Conservation (phyloP, 2,888 invertebrate genomes). For the Nesidiocoris tenuis region DNA sequence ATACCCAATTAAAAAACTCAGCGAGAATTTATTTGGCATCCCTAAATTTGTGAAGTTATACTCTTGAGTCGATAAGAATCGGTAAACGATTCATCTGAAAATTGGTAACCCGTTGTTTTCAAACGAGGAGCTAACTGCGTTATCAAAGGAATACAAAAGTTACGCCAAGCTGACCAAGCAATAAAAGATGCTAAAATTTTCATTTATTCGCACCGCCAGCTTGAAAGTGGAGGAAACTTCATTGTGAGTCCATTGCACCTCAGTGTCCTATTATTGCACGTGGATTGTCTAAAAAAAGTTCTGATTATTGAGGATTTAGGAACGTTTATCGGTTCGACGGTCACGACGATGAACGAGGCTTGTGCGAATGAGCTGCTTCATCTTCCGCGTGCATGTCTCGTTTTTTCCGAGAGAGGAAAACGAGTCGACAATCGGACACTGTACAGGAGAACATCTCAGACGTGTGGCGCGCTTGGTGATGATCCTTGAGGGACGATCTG, state of each 20-base stretch:
- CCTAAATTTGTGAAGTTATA: no score
- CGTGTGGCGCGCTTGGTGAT: conserved; percentile 69
- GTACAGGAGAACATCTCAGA: conserved; percentile 73
- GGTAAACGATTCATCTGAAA: no score
- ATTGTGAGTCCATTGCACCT: conserved; percentile 32
- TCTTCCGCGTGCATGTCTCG: conserved; percentile 75
- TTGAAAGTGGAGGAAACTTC: neutral
- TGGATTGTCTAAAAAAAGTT: conserved; percentile 25
- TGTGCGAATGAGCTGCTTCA: conserved; percentile 60
- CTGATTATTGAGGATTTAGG: conserved; percentile 27
- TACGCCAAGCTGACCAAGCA: no score
- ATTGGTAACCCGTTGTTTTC: no score
- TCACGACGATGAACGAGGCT: conserved; percentile 55
- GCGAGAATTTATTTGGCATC: no score
- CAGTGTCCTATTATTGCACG: conserved; percentile 48
- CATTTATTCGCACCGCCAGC: no score
- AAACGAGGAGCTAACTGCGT: no score
- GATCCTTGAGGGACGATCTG: conserved; percentile 64
- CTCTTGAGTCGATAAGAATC: no score
- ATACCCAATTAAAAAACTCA: no score
- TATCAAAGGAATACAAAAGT: no score
- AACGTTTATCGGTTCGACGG: conserved; percentile 45
- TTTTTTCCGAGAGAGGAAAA: conserved; percentile 75
- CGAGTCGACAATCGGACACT: conserved; percentile 73
- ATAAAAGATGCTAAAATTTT: no score